Evolutionary conservation across 2,797 vertebrate genomes (phyloP), one percentile per base, ranked within the genome.

Genomic region (Bryconaethiops microstoma): DNA sequence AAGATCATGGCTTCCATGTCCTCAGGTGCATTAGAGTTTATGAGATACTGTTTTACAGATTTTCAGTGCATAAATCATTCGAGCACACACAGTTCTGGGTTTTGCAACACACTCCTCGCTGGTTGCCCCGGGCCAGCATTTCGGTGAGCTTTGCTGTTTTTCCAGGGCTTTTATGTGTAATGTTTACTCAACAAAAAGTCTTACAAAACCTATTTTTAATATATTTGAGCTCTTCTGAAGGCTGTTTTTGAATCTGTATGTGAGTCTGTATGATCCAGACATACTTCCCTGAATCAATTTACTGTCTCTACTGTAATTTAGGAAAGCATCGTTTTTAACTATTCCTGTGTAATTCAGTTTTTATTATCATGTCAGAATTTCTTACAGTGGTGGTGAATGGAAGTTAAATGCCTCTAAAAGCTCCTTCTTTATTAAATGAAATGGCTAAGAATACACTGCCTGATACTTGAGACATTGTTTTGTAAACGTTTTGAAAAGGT

Each of bases 31-130:
- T 48, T 25, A 12, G 7, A 19, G 17, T 57, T 67, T 74, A 13
- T 35, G 39, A 73, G 48, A 10, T 29, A 48, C 60, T 25, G 21
- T 3, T 50, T 52, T 52, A 29, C 68, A 52, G 35, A 57, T 57
- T 67, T 79, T 80, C 29, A 6, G 10, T 9, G 17, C 71, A 68
- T 59, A 65, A 79, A 74, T 45, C 62, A 67, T 79, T 55, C 60
- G n/a, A 40, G 35, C 40, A 35, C 35, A 35, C 35, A 35, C 2
- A 35, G 35, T 35, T 7, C 4, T 64, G 7, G 7, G 45, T 54
- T 52, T 63, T 48, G 23, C 16, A 71, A 60, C 16, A 54, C 21
- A 17, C 42, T 78, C 60, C 39, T 35, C 6, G 0, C 4, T 50
- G 54, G 19, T 7, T 12, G 40, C 67, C 76, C 17, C 59, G 7